Conservation (phyloP, 2,113 vertebrate genomes). For the Xyrauchen texanus region DNA sequence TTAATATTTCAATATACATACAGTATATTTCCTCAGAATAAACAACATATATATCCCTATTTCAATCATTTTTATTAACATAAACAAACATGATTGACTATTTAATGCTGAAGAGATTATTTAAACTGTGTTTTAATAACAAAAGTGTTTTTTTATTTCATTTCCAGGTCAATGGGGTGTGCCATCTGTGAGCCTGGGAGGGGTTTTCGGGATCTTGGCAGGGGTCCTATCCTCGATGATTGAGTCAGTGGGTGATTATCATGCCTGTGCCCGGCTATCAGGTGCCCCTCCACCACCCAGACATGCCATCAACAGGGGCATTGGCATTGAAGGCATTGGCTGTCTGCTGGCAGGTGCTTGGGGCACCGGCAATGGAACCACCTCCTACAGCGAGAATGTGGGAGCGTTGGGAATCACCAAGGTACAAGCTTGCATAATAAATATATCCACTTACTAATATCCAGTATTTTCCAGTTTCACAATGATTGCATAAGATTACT, state of each 20-base stretch:
- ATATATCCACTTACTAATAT: background rate
- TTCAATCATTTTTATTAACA: no score
- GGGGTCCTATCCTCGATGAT: conserved; percentile 94
- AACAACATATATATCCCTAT: no score
- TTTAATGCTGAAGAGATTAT: no score
- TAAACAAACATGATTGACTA: no score
- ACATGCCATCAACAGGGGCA: conserved; percentile 90
- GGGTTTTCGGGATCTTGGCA: conserved; percentile 90
- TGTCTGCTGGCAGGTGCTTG: conserved; percentile 91
- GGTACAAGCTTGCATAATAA: conserved; percentile 69
- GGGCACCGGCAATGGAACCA: conserved; percentile 94
- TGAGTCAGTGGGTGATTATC: conserved; percentile 94
- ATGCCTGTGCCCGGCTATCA: conserved; percentile 88
- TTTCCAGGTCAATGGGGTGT: conserved; percentile 89
- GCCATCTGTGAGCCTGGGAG: conserved; percentile 89
- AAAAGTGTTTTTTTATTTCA: background rate
- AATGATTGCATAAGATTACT: background rate
- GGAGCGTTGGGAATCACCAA: conserved; percentile 92
- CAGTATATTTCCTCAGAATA: no score
- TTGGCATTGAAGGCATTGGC: conserved; percentile 91
- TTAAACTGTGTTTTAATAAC: no score
- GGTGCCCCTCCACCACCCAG: conserved; percentile 87
- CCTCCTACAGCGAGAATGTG: conserved; percentile 93
- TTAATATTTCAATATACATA: no score
- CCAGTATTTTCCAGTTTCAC: background rate